Evolutionary conservation across 2,888 invertebrate genomes (phyloP).

Genomic region (Anaspis maculata): DNA sequence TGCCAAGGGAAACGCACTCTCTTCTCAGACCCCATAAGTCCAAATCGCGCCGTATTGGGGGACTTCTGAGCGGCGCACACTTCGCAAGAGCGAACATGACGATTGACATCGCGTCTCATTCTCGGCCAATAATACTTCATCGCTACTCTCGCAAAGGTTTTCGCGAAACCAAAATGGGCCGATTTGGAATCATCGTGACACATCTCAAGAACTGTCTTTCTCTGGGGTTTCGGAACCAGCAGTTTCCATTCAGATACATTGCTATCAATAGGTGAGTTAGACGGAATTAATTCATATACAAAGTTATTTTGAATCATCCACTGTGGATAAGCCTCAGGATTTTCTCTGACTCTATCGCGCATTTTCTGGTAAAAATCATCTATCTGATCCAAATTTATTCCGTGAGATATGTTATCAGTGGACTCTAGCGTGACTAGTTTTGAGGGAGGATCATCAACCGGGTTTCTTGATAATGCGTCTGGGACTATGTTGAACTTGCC

Average conservation of each 20-base stretch:
- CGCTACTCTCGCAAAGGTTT: conserved; percentile 20
- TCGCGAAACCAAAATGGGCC: conserved; percentile 18
- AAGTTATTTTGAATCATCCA: conserved; percentile 12
- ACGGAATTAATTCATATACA: conserved; percentile 11
- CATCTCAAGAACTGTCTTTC: conserved; percentile 8
- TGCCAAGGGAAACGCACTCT: conserved; percentile 13
- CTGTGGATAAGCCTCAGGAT: conserved; percentile 9
- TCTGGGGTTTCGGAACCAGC: conserved; percentile 16
- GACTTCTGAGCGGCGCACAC: conserved; percentile 19
- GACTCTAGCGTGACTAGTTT: background rate
- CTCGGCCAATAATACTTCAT: no score
- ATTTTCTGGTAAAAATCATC: conserved; percentile 13
- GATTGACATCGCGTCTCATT: conserved; percentile 14
- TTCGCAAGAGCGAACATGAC: conserved; percentile 13
- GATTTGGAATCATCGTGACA: conserved; percentile 15
- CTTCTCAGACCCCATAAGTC: conserved; percentile 18
- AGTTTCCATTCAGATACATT: conserved; percentile 18
- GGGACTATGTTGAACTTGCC: conserved; percentile 15
- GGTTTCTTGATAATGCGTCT: conserved; percentile 11
- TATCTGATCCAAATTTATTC: conserved; percentile 4
- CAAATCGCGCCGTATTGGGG: conserved; percentile 9
- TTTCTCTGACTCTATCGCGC: conserved; percentile 4
- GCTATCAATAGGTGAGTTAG: conserved; percentile 2
- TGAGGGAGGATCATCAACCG: conserved; percentile 3
- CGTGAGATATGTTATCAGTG: conserved; percentile 1